These are phyloP conservation scores for Engystomops pustulosus DNA, from an alignment of 2,113 vertebrate genomes.

Conservation along the genomic window DNA sequence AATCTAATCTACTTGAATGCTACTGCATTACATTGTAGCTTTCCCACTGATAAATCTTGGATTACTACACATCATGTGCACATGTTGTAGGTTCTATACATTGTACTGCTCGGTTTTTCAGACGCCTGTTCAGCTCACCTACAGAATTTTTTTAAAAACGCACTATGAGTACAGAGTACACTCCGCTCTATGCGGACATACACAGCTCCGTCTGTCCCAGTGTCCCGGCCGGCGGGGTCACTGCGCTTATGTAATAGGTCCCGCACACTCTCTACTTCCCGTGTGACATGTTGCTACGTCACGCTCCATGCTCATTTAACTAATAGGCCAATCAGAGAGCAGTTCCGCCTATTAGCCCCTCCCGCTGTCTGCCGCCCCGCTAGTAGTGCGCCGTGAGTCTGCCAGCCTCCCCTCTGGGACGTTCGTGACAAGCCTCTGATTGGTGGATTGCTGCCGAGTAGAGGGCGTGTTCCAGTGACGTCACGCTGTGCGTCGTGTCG, in stretches of 20 bases:
- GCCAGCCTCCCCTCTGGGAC: neutral
- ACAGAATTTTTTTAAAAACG: no score
- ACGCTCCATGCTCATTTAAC: neutral
- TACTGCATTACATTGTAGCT: no score
- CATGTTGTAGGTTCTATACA: no score
- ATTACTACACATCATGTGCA: no score
- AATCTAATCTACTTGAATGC: no score
- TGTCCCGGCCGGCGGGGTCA: no score
- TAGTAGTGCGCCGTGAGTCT: neutral
- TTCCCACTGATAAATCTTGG: no score
- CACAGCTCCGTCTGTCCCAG: neutral
- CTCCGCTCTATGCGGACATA: no score
- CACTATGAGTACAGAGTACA: no score
- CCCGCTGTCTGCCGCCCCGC: neutral
- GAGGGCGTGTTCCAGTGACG: neutral
- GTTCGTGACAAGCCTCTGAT: neutral
- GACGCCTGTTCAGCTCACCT: no score
- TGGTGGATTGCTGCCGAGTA: neutral
- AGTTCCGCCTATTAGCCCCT: neutral
- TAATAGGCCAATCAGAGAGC: neutral
- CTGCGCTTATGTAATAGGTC: neutral
- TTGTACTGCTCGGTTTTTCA: no score
- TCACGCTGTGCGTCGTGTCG: constrained; percentile 46
- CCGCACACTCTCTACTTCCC: neutral
- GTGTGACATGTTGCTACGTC: neutral